phyloP scores from a whole-genome alignment of 1,140 invertebrate genomes.

The Drosophila nannoptera region DNA sequence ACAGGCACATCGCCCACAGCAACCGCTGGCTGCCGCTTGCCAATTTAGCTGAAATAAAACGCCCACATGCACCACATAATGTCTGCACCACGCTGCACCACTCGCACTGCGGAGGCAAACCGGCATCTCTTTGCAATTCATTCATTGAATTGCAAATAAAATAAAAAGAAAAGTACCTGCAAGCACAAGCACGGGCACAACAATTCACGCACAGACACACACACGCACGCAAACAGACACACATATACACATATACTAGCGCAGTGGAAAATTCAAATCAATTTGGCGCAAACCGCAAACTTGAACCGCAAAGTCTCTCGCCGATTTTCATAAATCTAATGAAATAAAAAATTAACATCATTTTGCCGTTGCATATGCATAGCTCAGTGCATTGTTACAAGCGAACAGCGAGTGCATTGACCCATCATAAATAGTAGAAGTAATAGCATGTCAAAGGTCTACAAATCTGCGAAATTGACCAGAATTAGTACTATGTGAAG shows the following conservation, averaged over 20 bases:
- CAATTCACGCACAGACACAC: constrained; percentile 23
- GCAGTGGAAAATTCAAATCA: constrained; percentile 71
- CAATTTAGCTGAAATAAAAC: constrained; percentile 74
- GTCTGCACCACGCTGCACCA: constrained; percentile 33
- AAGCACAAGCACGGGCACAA: not conserved
- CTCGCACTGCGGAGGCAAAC: constrained; percentile 67
- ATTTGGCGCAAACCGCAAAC: constrained; percentile 61
- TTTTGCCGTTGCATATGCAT: constrained; percentile 61
- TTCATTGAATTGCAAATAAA: constrained; percentile 38
- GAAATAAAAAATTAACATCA: constrained; percentile 46
- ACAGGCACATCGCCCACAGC: constrained; percentile 46
- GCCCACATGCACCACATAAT: constrained; percentile 57
- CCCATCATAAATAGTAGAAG: not conserved
- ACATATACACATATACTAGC: not conserved
- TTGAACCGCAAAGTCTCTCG: constrained; percentile 16
- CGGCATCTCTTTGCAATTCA: constrained; percentile 58
- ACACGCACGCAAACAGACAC: too few relatives aligned
- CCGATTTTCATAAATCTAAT: constrained; percentile 56
- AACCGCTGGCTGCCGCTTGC: constrained; percentile 55
- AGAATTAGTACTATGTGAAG: too few relatives aligned
- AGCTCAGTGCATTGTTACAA: constrained; percentile 37
- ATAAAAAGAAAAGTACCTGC: constrained; percentile 4
- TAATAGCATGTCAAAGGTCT: not conserved
- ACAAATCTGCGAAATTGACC: constrained; percentile 59
- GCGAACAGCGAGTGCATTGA: constrained; percentile 39